Percentiles rank a stretch among this genome's conserved stretches.
Evolutionary conservation across 2,797 vertebrate species (phyloP).

Genomic region (Potorous gilbertii): DNA sequence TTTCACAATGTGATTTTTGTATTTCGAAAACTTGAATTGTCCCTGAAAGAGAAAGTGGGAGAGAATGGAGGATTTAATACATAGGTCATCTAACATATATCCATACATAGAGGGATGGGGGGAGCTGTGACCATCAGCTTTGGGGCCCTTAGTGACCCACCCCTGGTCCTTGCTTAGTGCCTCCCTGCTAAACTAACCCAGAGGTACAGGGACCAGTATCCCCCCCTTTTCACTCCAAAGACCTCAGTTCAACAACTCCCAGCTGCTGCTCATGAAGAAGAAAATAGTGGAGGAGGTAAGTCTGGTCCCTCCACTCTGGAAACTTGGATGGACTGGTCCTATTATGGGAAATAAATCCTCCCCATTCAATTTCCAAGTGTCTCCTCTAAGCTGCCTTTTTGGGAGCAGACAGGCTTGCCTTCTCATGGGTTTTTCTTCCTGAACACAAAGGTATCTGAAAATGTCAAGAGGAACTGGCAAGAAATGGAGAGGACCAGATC

Average conservation of each 20-base stretch:
- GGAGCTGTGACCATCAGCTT: not conserved
- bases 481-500: not conserved
- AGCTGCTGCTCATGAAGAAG: conserved; percentile 18
- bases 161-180: not conserved
- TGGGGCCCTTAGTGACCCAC: not conserved
- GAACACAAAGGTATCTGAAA: not conserved
- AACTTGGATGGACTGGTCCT: not conserved
- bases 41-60: conserved; percentile 85
- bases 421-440: not conserved
- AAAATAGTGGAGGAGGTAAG: not conserved
- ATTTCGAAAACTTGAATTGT: conserved; percentile 91
- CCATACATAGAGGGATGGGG: conserved; percentile 5
- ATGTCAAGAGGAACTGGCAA: not conserved
- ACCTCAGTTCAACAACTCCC: not conserved
- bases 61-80: conserved; percentile 71
- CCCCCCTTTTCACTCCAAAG: conserved; percentile 10
- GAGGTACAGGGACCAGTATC: not conserved
- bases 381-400: not conserved
- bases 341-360: not conserved
- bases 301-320: not conserved
- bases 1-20: conserved; percentile 90
- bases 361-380: not conserved
- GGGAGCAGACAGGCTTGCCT: not conserved
- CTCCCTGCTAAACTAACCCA: conserved; percentile 16
- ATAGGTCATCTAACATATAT: conserved; percentile 31